A percentile compares a stretch with the other conserved stretches of the same genome.
These are phyloP conservation scores for Calvadosia cruxmelitensis DNA, from an alignment of 30 jellyfish, hydroid and myxozoan species.

Conservation along the genomic window DNA sequence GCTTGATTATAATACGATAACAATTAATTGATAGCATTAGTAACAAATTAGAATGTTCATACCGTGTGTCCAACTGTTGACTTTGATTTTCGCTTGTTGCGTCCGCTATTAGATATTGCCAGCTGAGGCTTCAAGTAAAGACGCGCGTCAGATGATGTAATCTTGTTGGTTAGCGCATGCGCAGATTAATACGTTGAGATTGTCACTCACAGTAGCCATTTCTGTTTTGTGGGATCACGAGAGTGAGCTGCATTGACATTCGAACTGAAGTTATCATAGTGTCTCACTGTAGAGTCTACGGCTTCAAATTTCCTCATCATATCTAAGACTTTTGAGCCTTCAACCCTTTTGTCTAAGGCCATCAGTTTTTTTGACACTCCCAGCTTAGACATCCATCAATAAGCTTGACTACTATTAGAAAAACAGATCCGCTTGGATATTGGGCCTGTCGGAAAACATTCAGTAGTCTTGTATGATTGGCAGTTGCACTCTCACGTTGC, in stretches of 20 bases:
- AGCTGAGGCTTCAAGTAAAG: no score
- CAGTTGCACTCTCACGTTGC: constrained; percentile 1
- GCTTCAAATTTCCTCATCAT: not conserved
- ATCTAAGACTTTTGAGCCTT: not conserved
- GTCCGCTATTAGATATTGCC: no score
- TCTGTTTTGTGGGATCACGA: not conserved
- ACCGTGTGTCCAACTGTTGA: no score
- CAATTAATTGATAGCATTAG: no score
- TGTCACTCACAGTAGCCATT: no score
- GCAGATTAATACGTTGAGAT: no score
- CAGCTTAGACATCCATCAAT: not conserved
- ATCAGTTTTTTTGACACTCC: not conserved
- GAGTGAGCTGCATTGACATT: not conserved
- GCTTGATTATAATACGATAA: no score
- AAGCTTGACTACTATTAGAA: not conserved
- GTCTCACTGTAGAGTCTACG: not conserved
- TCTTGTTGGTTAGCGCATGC: no score
- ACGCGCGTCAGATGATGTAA: no score
- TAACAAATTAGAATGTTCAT: no score
- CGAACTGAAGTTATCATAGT: not conserved
- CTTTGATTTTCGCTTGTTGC: no score
- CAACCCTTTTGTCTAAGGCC: constrained; percentile 3
- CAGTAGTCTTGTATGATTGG: not conserved
- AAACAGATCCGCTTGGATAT: not conserved
- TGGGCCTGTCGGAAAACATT: not conserved